Percentiles rank a stretch among this genome's conserved stretches.
These are phyloP conservation scores for Crepidodera aurea DNA, from an alignment of 2,888 invertebrate species.

Conservation along the genomic window DNA sequence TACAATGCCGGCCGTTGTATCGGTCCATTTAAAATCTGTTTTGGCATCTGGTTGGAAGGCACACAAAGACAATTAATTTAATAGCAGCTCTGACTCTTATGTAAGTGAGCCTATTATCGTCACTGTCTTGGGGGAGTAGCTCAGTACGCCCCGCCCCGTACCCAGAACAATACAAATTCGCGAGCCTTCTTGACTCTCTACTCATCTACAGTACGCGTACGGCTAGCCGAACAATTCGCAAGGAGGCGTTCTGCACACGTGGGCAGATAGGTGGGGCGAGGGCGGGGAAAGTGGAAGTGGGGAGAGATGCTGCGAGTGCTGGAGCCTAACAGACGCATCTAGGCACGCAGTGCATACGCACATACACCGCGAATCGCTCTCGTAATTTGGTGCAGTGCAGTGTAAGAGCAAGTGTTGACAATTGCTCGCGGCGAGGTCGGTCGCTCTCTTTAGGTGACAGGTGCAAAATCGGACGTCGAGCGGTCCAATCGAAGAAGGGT, in stretches of 20 bases:
- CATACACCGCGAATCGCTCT: slow-evolving; percentile 47
- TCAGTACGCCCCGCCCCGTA: slow-evolving; percentile 44
- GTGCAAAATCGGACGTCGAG: slow-evolving; percentile 43
- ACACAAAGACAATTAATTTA: slow-evolving; percentile 49
- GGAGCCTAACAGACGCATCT: slow-evolving; percentile 59
- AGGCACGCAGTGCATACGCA: slow-evolving; percentile 60
- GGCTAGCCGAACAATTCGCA: slow-evolving; percentile 56
- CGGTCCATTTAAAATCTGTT: slow-evolving; percentile 32
- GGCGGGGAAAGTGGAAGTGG: slow-evolving; percentile 53
- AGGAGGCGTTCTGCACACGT: slow-evolving; percentile 60
- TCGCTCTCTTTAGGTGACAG: slow-evolving; percentile 35
- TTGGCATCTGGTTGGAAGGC: slow-evolving; percentile 36
- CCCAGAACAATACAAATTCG: slow-evolving; percentile 61
- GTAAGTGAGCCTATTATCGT: slow-evolving; percentile 50
- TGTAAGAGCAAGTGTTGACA: slow-evolving; percentile 44
- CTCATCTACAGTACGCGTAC: slow-evolving; percentile 48
- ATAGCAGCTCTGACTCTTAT: slow-evolving; percentile 45
- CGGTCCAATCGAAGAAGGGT: slow-evolving; percentile 48
- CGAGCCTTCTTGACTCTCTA: slow-evolving; percentile 54
- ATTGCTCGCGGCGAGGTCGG: slow-evolving; percentile 44
- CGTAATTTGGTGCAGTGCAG: slow-evolving; percentile 44
- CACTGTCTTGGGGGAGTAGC: slow-evolving; percentile 58
- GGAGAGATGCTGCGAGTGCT: slow-evolving; percentile 52
- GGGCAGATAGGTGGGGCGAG: slow-evolving; percentile 56
- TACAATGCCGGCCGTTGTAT: slow-evolving; percentile 24